Evolutionary conservation across 1,140 invertebrate genomes (phyloP).

Genomic region (Samia ricini): DNA sequence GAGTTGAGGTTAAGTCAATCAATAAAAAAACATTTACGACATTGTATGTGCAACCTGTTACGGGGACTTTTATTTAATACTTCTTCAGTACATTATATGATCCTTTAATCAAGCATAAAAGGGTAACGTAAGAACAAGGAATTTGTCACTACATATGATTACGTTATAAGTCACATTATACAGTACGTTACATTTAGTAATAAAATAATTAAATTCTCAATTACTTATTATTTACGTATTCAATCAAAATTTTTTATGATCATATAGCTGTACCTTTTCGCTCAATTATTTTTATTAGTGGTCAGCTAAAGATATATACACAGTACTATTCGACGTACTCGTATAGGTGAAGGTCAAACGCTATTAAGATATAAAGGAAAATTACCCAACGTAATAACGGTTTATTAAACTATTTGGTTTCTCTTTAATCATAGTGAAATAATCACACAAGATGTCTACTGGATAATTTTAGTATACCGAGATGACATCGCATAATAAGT

Average conservation of each 20-base stretch:
- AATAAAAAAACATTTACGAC: no score
- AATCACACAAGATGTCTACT: background rate
- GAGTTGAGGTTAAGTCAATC: no score
- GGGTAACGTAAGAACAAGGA: background rate
- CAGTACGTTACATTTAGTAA: background rate
- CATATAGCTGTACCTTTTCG: background rate
- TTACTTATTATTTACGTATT: background rate
- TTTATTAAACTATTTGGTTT: background rate
- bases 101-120: no score
- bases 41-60: no score
- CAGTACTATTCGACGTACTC: background rate
- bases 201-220: background rate
- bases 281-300: background rate
- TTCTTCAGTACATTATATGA: no score
- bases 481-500: constrained; percentile 24
- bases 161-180: background rate
- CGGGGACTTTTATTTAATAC: no score
- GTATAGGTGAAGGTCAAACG: background rate
- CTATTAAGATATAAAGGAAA: background rate
- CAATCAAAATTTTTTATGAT: background rate
- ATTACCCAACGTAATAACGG: background rate
- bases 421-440: background rate
- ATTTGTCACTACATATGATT: background rate
- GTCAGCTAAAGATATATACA: background rate
- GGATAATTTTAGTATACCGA: background rate